Percentiles rank a stretch among this genome's conserved stretches.
Evolutionary conservation across 2,888 invertebrate genomes (phyloP).

Genomic region (Crocallis elinguaria): DNA sequence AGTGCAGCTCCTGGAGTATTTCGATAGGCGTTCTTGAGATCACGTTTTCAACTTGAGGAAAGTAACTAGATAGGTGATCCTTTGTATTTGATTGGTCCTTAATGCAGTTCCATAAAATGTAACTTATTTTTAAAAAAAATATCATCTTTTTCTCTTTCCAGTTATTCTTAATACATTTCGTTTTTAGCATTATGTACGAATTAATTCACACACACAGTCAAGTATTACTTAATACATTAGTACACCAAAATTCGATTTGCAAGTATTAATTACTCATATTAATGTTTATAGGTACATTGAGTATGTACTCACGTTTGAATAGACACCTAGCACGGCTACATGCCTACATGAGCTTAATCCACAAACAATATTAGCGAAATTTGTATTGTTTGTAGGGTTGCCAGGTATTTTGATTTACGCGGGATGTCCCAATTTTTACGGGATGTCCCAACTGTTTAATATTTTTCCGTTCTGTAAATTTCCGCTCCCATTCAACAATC

Average conservation of each 20-base stretch:
- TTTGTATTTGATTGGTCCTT: too few species aligned
- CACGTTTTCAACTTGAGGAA: too few species aligned
- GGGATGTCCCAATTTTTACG: neutral
- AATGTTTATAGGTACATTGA: slow-evolving; percentile 20
- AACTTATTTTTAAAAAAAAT: too few species aligned
- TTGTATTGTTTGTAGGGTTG: slow-evolving; percentile 26
- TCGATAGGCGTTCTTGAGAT: too few species aligned
- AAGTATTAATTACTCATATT: slow-evolving; percentile 37
- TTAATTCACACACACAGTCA: neutral
- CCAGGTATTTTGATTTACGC: neutral
- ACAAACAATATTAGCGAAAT: slow-evolving; percentile 39
- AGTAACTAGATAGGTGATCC: too few species aligned
- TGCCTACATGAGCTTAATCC: slow-evolving; percentile 30
- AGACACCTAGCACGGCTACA: slow-evolving; percentile 9
- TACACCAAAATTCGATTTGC: slow-evolving; percentile 28
- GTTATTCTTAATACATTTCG: neutral
- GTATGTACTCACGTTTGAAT: too few species aligned
- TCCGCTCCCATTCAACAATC: too few species aligned
- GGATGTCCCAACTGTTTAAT: too few species aligned
- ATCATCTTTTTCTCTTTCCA: too few species aligned
- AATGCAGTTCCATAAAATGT: too few species aligned
- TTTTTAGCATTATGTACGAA: neutral
- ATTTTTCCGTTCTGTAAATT: too few species aligned
- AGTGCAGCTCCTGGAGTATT: too few species aligned
- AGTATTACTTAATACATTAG: neutral